Percentiles rank a stretch among this genome's conserved stretches.
phyloP scores from a whole-genome alignment of 1,140 invertebrate species.

The Cephus cinctus region DNA sequence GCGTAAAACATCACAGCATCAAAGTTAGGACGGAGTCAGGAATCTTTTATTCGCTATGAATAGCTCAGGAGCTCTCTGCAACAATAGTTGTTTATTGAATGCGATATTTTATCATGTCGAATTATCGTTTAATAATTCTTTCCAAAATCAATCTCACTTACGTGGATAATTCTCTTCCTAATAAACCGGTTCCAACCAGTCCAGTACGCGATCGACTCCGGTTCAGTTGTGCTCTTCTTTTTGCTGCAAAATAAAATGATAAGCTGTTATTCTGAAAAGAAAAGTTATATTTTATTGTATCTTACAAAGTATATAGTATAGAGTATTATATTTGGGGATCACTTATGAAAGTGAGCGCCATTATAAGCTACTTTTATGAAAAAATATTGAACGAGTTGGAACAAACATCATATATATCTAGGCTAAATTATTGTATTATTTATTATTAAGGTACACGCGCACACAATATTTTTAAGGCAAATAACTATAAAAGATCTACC shows the following conservation, averaged over 20 bases:
- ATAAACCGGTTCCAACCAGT: constrained; percentile 60
- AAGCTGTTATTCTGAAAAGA: no score
- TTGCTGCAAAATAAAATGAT: constrained; percentile 67
- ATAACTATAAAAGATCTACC: no score
- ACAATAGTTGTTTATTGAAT: constrained; percentile 27
- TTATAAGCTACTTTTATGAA: no score
- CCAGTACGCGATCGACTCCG: constrained; percentile 79
- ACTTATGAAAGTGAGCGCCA: no score
- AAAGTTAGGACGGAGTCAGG: constrained; percentile 44
- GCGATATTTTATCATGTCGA: not conserved
- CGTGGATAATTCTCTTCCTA: constrained; percentile 61
- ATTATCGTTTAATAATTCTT: constrained; percentile 5
- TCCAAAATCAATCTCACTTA: constrained; percentile 42
- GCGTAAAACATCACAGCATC: constrained; percentile 49
- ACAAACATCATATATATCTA: no score
- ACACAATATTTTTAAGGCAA: no score
- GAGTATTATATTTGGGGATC: no score
- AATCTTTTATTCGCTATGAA: constrained; percentile 38
- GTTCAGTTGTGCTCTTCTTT: constrained; percentile 82
- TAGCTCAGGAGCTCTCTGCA: constrained; percentile 54
- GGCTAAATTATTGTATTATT: no score
- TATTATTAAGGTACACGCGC: no score
- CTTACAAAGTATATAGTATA: no score
- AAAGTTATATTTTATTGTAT: no score
- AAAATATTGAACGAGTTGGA: no score